phyloP scores from a whole-genome alignment of 1,140 invertebrate genomes.

The Eubasilissa regina region DNA sequence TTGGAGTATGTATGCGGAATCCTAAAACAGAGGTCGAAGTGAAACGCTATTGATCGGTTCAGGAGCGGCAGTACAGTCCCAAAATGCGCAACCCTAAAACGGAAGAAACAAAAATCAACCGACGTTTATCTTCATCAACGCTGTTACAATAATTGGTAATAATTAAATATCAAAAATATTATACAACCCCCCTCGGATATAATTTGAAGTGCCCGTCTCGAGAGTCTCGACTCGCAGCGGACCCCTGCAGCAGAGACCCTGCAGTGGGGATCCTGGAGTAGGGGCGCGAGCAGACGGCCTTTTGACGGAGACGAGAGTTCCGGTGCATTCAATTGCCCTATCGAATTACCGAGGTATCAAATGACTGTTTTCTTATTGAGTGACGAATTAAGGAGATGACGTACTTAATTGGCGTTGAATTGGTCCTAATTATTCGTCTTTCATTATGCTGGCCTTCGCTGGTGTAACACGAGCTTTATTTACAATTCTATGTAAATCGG shows the following conservation, averaged over 20 bases:
- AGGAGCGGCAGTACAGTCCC: too few species aligned
- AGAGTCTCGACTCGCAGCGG: neutral
- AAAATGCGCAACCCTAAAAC: too few species aligned
- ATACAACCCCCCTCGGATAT: too few species aligned
- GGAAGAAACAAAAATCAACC: too few species aligned
- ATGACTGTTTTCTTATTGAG: slow-evolving; percentile 24
- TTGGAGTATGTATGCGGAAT: too few species aligned
- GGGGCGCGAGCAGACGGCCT: neutral
- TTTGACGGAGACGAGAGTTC: neutral
- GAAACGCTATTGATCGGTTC: too few species aligned
- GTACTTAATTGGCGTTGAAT: slow-evolving; percentile 23
- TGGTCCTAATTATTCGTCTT: slow-evolving; percentile 16
- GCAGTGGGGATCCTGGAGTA: too few species aligned
- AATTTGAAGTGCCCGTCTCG: neutral
- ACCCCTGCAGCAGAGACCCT: too few species aligned
- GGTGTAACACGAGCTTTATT: slow-evolving; percentile 18
- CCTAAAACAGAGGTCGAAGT: too few species aligned
- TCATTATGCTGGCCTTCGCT: slow-evolving; percentile 17
- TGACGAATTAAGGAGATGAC: slow-evolving; percentile 26
- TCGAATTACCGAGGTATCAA: slow-evolving; percentile 20
- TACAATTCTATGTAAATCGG: neutral
- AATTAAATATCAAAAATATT: too few species aligned
- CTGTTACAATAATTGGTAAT: too few species aligned
- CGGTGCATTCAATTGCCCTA: slow-evolving; percentile 30
- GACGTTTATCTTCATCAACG: too few species aligned